These are phyloP conservation scores for Scaptodrosophila lebanonensis DNA, from an alignment of 1,140 invertebrate species.

Conservation along the genomic window DNA sequence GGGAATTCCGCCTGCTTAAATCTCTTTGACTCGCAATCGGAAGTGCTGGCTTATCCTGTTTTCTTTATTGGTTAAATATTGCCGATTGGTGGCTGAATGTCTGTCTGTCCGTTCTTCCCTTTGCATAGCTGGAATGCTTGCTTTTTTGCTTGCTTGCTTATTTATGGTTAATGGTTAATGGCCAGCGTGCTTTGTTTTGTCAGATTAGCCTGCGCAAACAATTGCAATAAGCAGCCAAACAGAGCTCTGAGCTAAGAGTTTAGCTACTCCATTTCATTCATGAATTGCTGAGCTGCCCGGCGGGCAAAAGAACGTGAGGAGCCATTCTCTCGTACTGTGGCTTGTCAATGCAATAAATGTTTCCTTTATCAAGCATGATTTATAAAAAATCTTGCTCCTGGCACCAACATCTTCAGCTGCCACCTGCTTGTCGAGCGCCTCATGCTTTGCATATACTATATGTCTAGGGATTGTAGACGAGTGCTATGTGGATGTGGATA, in stretches of 20 bases:
- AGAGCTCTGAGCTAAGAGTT: not conserved
- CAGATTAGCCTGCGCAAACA: constrained; percentile 62
- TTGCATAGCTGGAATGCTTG: not conserved
- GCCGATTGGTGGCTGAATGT: constrained; percentile 30
- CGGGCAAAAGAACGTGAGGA: constrained; percentile 19
- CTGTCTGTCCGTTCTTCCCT: constrained; percentile 21
- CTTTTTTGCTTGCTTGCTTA: not conserved
- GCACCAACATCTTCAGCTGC: not conserved
- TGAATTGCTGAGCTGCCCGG: constrained; percentile 35
- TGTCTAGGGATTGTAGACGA: no score
- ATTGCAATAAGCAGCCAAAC: constrained; percentile 10
- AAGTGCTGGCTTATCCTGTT: constrained; percentile 74
- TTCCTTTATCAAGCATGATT: constrained; percentile 8
- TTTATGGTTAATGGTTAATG: not conserved
- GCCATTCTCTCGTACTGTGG: constrained; percentile 15
- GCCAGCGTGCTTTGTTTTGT: constrained; percentile 38
- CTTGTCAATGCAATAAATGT: constrained; percentile 22
- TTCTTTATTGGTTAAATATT: constrained; percentile 72
- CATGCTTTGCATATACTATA: no score
- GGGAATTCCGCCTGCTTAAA: constrained; percentile 75
- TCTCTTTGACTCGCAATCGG: constrained; percentile 74
- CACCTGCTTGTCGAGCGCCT: not conserved
- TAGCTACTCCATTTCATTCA: constrained; percentile 24
- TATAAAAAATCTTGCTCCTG: not conserved
- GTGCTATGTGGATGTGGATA: no score